Conservation (phyloP, 2,888 invertebrate genomes). For the Epinotia demarniana region DNA sequence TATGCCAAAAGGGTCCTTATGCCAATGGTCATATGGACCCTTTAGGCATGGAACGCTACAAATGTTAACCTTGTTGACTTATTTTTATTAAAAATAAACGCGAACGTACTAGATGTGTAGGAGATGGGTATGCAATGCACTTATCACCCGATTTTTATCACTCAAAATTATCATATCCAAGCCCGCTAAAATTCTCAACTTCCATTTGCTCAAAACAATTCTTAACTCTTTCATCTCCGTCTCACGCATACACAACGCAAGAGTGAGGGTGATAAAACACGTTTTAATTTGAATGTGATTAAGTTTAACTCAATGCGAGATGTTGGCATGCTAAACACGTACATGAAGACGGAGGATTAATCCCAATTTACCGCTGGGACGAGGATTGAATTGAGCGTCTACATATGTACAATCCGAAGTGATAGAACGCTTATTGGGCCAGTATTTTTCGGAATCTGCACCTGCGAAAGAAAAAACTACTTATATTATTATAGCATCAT, state of each 20-base stretch:
- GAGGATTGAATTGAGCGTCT: constrained; percentile 14
- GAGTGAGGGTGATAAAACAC: neutral
- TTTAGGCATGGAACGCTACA: too few species aligned
- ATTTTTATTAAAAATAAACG: too few species aligned
- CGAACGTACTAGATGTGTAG: too few species aligned
- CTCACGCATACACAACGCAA: neutral
- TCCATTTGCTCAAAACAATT: neutral
- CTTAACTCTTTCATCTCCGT: neutral
- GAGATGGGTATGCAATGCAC: neutral
- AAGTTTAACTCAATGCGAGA: constrained; percentile 12
- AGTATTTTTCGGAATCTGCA: too few species aligned
- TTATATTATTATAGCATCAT: too few species aligned
- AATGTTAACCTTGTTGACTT: too few species aligned
- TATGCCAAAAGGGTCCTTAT: too few species aligned
- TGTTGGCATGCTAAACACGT: constrained; percentile 5
- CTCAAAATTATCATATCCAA: neutral
- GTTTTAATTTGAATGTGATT: constrained; percentile 23
- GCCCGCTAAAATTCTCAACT: neutral
- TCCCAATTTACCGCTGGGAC: constrained; percentile 11
- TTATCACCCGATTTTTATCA: neutral
- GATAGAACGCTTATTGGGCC: too few species aligned
- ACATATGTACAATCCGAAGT: neutral
- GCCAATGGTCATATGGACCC: too few species aligned
- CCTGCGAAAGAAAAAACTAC: too few species aligned
- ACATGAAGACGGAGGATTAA: constrained; percentile 13